Base-by-base conservation (phyloP, 2,113 vertebrate genomes). In the Catagonus wagneri region DNA sequence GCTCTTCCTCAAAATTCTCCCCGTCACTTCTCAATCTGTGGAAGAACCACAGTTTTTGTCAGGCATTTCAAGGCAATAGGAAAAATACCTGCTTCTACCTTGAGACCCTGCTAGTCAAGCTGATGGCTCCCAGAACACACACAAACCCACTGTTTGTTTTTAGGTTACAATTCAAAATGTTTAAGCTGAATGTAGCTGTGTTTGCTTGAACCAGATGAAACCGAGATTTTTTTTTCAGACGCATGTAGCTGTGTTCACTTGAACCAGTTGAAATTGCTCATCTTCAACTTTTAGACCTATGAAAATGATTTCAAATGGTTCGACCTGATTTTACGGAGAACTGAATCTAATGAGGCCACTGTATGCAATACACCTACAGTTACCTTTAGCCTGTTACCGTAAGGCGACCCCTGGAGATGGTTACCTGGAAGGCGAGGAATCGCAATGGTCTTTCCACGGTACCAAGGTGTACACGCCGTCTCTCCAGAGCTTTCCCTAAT, bases 301-400 rank as follows among this genome's bases (percentile, higher is more conserved):
- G 39, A 54, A 79, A 50, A n/a, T 61, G 11, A 79, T 87, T 93
- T 94, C 60, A 90, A 50, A 32, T 71, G 44, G 15, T 87, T 87
- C 0, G 1, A 54, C 3, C 10, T n/a, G 65, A 94, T 74, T 95
- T 87, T 72, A 23, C 58, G 80, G 58, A 39, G 76, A 56, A 86
- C 3, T 69, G 9, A 52, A 13, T 56, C 66, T 25, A 39, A 50
- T 29, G 9, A 69, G 78, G 36, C 72, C 13, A 74, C 61, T 90
- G 32, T 4, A 19, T 61, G 84, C 34, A 23, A 72, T 29, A 3
- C 23, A 56, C 60, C 56, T 63, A 68, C 86, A 79, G 83, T 50
- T 22, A 58, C 50, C n/a, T 83, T 83, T 90, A 89, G 34, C 8
- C 32, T 34, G 4, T 16, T 71, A 20, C 2, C 32, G 25, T 20